Evolutionary conservation across 2,797 vertebrate species (phyloP), one percentile per base, ranked within the genome.

Genomic region (Tamandua tetradactyla): DNA sequence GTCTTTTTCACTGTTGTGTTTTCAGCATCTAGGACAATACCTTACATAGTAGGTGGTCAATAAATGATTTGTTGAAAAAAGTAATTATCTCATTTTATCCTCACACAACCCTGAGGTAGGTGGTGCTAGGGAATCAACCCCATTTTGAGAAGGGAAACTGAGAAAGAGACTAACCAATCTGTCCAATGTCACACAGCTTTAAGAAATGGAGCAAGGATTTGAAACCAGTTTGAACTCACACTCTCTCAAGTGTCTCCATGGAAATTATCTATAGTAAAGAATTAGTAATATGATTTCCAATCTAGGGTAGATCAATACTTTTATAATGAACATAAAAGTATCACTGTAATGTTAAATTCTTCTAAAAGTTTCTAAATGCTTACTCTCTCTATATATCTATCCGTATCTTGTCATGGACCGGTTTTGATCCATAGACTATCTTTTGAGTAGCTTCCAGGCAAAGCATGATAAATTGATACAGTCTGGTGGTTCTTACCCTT

Each of bases 81-180:
- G n/a, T 76, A 93, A 68, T 74, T 72, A 89, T 55, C n/a, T 92
- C 49, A 76, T 49, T 85, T 72, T 95, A 82, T 74, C 52, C 47
- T 94, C 69, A 95, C 14, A 81, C 59, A 87, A 81, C 22, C 69
- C 47, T 64, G 7, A 93, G 35, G 22, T 23, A 66, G 35, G 40
- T 47, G 35, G 40, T 55, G 30, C 55, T 89, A 27, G 52, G 30
- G 66, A 69, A 22, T 37, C 40, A 82, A 8, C 59, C 40, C 32
- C 79, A 75, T 49, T 79, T 27, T 89, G 47, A 92, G 14, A 78
- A 35, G 25, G 68, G 20, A 71, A 83, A 93, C 13, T 68, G 66
- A 88, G 79, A 89, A 35, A 69, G 20, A 52, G 66, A 23, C 40
- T 89, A 83, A 95, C 71, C 47, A 80, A 75, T 78, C 2, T 87